phyloP scores from a whole-genome alignment of 30 jellyfish, hydroid and myxozoan genomes.

The Turritopsis rubra region DNA sequence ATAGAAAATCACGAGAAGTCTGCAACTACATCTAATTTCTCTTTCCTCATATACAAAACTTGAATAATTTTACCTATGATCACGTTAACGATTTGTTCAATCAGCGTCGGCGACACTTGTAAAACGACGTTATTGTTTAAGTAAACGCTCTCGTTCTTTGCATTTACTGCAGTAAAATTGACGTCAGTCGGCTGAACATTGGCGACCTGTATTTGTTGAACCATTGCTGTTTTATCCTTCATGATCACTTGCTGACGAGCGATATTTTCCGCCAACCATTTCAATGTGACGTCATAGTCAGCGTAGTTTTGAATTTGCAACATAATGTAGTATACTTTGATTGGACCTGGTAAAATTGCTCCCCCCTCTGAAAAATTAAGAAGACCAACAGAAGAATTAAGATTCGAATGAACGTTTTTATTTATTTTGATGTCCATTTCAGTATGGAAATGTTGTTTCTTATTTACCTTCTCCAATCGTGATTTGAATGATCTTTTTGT shows the following conservation, averaged over 20 bases:
- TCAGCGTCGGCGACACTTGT: constrained; percentile 41
- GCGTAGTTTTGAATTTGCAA: constrained; percentile 48
- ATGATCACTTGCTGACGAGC: constrained; percentile 39
- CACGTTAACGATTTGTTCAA: constrained; percentile 14
- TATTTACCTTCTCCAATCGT: constrained; percentile 52
- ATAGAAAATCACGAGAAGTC: constrained; percentile 6
- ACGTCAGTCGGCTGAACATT: constrained; percentile 9
- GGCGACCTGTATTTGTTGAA: constrained; percentile 12
- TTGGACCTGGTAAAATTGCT: not conserved
- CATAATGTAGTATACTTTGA: constrained; percentile 34
- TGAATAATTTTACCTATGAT: constrained; percentile 11
- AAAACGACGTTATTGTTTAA: constrained; percentile 27
- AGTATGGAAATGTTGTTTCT: not conserved
- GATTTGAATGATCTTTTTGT: constrained; percentile 34
- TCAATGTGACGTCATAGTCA: constrained; percentile 26
- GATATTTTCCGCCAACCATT: constrained; percentile 29
- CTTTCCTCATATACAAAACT: not conserved
- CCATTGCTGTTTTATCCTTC: constrained; percentile 19
- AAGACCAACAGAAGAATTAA: not conserved
- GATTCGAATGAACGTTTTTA: too few species aligned
- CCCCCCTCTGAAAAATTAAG: not conserved
- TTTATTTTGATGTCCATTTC: too few species aligned
- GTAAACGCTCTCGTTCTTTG: constrained; percentile 13
- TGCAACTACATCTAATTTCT: too few species aligned
- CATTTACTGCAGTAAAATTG: constrained; percentile 7